These are phyloP conservation scores for Drosophila merina DNA, from an alignment of 2,888 invertebrate species.

Conservation along the genomic window DNA sequence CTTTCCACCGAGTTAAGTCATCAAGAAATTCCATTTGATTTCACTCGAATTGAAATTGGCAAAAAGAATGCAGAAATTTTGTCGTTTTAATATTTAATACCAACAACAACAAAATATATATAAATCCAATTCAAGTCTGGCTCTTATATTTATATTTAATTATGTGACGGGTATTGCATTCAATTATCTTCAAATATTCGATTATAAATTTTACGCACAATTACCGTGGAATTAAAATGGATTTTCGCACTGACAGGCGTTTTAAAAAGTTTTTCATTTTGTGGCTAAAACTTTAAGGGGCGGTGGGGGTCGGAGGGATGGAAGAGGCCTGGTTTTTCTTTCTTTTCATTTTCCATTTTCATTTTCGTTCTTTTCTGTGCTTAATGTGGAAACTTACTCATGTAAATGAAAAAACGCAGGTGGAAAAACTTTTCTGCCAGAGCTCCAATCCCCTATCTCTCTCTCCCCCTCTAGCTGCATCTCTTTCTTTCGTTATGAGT, in stretches of 20 bases:
- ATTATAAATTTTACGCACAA: slow-evolving; percentile 29
- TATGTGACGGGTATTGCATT: slow-evolving; percentile 10
- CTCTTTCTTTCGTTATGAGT: background rate
- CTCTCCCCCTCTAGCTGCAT: slow-evolving; percentile 15
- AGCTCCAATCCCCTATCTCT: slow-evolving; percentile 36
- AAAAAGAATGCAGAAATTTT: slow-evolving; percentile 13
- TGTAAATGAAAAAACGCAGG: slow-evolving; percentile 74
- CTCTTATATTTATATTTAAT: slow-evolving; percentile 13
- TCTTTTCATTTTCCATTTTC: slow-evolving; percentile 50
- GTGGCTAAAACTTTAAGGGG: background rate
- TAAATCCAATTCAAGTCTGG: slow-evolving; percentile 18
- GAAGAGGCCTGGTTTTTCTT: slow-evolving; percentile 62
- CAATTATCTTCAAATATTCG: slow-evolving; percentile 32
- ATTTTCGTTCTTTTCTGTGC: slow-evolving; percentile 52
- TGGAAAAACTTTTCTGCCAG: slow-evolving; percentile 57
- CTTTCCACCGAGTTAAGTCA: slow-evolving; percentile 22
- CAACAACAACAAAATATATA: background rate
- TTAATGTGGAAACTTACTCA: slow-evolving; percentile 77
- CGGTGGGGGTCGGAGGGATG: slow-evolving; percentile 8
- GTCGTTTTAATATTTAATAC: slow-evolving; percentile 13
- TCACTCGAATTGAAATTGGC: slow-evolving; percentile 25
- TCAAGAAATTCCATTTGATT: slow-evolving; percentile 42
- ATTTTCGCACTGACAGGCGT: slow-evolving; percentile 8
- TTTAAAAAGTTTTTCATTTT: slow-evolving; percentile 11
- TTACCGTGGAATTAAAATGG: slow-evolving; percentile 28